Conservation (phyloP, 1,140 invertebrate genomes). For the Bombus sylvicola region DNA sequence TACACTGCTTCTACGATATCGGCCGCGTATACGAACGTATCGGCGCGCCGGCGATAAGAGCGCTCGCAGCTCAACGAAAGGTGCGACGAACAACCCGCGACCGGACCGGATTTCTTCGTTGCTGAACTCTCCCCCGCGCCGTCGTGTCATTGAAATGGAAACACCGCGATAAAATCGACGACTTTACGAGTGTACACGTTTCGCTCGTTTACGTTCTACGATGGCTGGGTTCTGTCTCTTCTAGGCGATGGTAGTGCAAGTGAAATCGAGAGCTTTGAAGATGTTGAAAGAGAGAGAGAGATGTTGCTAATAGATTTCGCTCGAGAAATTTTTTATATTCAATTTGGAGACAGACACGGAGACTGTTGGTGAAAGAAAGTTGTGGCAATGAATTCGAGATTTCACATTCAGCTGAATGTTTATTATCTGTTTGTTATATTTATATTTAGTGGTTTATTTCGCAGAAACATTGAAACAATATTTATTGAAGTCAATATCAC, state of each 20-base stretch:
- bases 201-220: background rate
- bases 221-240: background rate
- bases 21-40: background rate
- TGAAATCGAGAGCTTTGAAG: background rate
- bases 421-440: background rate
- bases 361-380: background rate
- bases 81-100: too few relatives aligned
- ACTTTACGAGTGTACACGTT: background rate
- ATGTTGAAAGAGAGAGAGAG: background rate
- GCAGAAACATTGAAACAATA: background rate
- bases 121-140: background rate
- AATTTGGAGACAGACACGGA: background rate
- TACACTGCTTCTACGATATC: conserved; percentile 50
- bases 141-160: conserved; percentile 18
- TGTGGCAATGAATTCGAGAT: too few relatives aligned
- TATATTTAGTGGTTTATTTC: background rate
- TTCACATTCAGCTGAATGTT: too few relatives aligned
- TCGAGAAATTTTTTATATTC: background rate
- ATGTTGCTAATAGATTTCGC: too few relatives aligned
- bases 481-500: background rate
- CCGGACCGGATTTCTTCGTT: conserved; percentile 6
- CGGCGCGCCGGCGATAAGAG: background rate
- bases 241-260: background rate
- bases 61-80: background rate
- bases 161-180: conserved; percentile 18